Percentiles rank a stretch among this genome's conserved stretches.
Evolutionary conservation across 2,888 invertebrate species (phyloP).

Genomic region (Coleophora deauratella): DNA sequence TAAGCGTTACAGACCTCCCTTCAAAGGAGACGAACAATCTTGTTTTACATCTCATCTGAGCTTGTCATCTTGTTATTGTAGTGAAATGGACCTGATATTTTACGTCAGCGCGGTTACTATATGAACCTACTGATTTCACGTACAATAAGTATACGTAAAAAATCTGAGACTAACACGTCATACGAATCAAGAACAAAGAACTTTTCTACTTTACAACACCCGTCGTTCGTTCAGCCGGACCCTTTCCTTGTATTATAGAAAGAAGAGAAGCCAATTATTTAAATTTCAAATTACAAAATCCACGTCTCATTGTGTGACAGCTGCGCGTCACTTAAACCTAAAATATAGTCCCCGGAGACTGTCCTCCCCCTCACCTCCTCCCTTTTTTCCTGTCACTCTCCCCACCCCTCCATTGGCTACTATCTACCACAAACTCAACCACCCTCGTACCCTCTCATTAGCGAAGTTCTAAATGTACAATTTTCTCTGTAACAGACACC

Average conservation of each 20-base stretch:
- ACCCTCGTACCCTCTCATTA: slow-evolving; percentile 55
- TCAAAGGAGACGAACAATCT: no score
- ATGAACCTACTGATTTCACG: no score
- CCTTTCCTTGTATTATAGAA: no score
- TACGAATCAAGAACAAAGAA: background rate
- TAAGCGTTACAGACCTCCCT: no score
- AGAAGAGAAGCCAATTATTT: slow-evolving; percentile 14
- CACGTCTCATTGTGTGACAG: slow-evolving; percentile 67
- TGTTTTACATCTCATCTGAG: no score
- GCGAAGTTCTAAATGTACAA: slow-evolving; percentile 62
- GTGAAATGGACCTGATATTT: no score
- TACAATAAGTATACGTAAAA: no score
- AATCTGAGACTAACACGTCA: no score
- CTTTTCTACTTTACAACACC: background rate
- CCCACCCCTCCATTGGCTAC: slow-evolving; percentile 24
- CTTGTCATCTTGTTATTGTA: no score
- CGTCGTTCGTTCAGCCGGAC: background rate
- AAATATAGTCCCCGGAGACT: slow-evolving; percentile 63
- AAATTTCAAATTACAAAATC: slow-evolving; percentile 46
- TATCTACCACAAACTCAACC: slow-evolving; percentile 35
- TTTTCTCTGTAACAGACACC: slow-evolving; percentile 67
- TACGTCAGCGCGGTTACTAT: no score
- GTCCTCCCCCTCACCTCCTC: slow-evolving; percentile 20
- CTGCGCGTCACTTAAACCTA: slow-evolving; percentile 70
- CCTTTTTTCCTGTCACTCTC: slow-evolving; percentile 19